Percentiles rank a stretch among this genome's conserved stretches.
Conservation (phyloP, 2,888 invertebrate genomes). For the Aphodius sticticus region DNA sequence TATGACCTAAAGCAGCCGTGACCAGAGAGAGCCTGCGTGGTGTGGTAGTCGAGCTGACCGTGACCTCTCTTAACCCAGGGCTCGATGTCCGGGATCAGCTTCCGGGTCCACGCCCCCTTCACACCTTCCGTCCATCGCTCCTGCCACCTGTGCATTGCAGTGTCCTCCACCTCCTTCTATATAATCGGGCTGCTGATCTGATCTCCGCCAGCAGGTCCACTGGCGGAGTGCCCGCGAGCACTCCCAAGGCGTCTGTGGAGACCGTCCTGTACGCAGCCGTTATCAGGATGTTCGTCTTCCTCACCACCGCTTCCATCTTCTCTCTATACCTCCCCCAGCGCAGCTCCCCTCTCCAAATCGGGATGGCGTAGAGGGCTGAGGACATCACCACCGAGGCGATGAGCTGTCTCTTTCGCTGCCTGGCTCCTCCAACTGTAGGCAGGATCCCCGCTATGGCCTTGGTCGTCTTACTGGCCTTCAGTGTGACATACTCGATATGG, state of each 20-base stretch:
- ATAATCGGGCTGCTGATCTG: not conserved
- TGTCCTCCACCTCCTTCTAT: not conserved
- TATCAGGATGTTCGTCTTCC: not conserved
- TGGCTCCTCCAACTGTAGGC: not conserved
- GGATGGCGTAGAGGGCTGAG: not conserved
- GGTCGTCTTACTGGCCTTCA: not conserved
- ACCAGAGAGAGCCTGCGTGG: not conserved
- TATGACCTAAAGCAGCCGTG: not conserved
- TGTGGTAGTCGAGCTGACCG: not conserved
- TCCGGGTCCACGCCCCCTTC: not conserved
- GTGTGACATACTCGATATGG: not conserved
- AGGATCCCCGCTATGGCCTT: not conserved
- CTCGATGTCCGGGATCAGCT: not conserved
- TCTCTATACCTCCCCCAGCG: not conserved
- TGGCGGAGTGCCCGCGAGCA: not conserved
- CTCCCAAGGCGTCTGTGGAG: not conserved
- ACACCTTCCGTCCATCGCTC: not conserved
- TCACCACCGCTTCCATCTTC: no score
- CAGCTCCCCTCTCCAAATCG: not conserved
- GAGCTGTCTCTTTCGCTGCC: not conserved
- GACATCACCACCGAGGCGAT: not conserved
- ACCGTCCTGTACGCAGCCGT: not conserved
- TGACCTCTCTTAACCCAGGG: not conserved
- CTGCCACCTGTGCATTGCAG: not conserved
- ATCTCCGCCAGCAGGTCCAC: not conserved